phyloP scores from a whole-genome alignment of 2,113 vertebrate genomes.

The Erpornis zantholeuca region DNA sequence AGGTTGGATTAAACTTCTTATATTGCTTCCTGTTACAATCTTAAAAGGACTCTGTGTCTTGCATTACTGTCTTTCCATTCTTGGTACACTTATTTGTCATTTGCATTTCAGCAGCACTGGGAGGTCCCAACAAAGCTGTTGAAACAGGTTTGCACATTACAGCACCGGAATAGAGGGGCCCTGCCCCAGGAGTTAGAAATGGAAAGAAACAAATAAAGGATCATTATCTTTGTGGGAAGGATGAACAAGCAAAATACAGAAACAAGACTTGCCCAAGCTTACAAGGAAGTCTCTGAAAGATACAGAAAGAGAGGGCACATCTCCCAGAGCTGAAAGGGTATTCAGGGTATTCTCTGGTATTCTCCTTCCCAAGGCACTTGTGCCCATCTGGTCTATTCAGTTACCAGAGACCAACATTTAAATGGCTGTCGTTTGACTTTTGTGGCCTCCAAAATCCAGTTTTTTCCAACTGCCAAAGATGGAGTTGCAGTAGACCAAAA shows the following conservation, averaged over 20 bases:
- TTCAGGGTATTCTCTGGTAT: too few relatives aligned
- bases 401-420: fast-evolving
- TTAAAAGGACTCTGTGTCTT: background rate
- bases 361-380: background rate
- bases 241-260: background rate
- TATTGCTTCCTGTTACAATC: background rate
- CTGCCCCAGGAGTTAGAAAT: background rate
- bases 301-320: background rate
- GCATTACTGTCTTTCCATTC: background rate
- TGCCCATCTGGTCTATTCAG: background rate
- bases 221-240: background rate
- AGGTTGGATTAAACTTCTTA: background rate
- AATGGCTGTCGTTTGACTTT: background rate
- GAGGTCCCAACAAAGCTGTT: background rate
- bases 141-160: background rate
- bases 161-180: background rate
- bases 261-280: background rate
- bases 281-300: background rate
- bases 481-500: background rate
- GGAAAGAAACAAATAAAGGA: background rate
- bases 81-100: background rate
- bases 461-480: background rate
- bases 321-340: background rate
- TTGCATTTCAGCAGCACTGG: background rate
- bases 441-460: background rate